Evolutionary conservation across 1,140 invertebrate genomes (phyloP).

Genomic region (Euwallacea fornicatus): DNA sequence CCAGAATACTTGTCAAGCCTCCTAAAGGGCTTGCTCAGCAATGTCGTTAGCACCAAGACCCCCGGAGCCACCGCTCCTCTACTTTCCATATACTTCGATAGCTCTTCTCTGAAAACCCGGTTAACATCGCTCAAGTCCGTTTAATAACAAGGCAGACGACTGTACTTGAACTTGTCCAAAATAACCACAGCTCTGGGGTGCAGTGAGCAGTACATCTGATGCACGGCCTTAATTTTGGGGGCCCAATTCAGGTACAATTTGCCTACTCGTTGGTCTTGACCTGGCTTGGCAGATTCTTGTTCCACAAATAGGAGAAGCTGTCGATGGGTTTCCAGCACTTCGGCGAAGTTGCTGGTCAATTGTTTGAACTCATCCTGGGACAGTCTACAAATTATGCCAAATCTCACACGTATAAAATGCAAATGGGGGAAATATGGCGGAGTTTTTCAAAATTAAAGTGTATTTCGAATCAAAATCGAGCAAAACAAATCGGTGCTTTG

Average conservation of each 20-base stretch:
- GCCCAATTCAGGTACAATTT: slow-evolving; percentile 88
- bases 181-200: slow-evolving; percentile 92
- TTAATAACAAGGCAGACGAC: slow-evolving; percentile 22
- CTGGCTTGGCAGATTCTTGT: slow-evolving; percentile 67
- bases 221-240: slow-evolving; percentile 80
- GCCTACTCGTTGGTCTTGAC: slow-evolving; percentile 82
- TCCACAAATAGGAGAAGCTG: slow-evolving; percentile 77
- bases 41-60: slow-evolving; percentile 86
- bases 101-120: slow-evolving; percentile 68
- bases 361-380: slow-evolving; percentile 82
- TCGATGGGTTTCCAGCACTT: slow-evolving; percentile 82
- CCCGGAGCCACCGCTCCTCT: slow-evolving; percentile 81
- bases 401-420: no score
- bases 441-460: neutral
- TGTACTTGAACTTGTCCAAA: slow-evolving; percentile 86
- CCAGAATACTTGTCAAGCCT: slow-evolving; percentile 93
- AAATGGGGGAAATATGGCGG: neutral
- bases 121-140: neutral
- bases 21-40: slow-evolving; percentile 91
- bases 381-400: slow-evolving; percentile 63
- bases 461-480: no score
- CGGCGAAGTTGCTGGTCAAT: slow-evolving; percentile 84
- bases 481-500: no score
- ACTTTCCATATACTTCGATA: slow-evolving; percentile 85
- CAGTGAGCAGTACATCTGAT: slow-evolving; percentile 80